A percentile compares a stretch with the other conserved stretches of the same genome.
These are phyloP conservation scores for Rhinoderma darwinii DNA, from an alignment of 2,113 vertebrate genomes.

Conservation along the genomic window DNA sequence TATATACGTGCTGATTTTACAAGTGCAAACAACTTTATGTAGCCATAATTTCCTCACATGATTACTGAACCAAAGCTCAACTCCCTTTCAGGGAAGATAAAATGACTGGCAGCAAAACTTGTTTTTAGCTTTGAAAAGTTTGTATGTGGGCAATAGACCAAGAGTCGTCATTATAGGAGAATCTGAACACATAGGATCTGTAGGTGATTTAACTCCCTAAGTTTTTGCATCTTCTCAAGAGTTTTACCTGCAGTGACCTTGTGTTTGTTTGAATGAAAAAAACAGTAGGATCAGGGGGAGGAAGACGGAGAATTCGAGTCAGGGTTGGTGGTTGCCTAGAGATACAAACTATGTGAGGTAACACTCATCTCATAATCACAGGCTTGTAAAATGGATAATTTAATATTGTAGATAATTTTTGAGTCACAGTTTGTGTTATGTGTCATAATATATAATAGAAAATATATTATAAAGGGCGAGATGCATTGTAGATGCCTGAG, in stretches of 20 bases:
- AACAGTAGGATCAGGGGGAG: conserved; percentile 19
- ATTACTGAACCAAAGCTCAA: not conserved
- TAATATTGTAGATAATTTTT: not conserved
- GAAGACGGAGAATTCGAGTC: not conserved
- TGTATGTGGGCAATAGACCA: not conserved
- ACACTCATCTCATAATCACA: not conserved
- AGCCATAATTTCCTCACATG: not conserved
- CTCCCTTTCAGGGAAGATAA: not conserved
- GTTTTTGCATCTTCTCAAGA: not conserved
- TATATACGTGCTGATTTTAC: not conserved
- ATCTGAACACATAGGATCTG: not conserved
- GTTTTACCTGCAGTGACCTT: conserved; percentile 43
- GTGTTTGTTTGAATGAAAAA: not conserved
- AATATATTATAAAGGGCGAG: not conserved
- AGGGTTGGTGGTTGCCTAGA: not conserved
- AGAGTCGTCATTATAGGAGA: not conserved
- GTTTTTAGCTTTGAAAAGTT: not conserved
- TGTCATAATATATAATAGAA: not conserved
- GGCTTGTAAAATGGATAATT: not conserved
- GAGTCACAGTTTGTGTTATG: not conserved
- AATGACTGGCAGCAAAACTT: not conserved
- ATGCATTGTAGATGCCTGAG: not conserved
- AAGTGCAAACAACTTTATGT: not conserved
- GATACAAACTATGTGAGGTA: conserved; percentile 2
- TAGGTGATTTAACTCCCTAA: not conserved